Evolutionary conservation across 2,888 invertebrate species (phyloP), one percentile per base, ranked within the genome.

Genomic region (Drosophila pseudotalamancana): DNA sequence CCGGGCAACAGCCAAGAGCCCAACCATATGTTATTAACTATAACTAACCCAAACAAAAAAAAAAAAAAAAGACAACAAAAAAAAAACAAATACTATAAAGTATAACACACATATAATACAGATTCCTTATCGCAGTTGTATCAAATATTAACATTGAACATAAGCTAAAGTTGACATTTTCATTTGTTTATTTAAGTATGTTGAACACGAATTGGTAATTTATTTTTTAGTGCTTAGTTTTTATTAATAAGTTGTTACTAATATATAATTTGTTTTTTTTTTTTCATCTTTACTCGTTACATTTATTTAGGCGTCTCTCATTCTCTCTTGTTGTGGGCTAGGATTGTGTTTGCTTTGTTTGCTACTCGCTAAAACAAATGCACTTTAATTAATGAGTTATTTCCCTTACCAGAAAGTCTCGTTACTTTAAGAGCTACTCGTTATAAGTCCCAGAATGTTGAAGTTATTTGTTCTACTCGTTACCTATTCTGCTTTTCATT

Each of bases 161-260:
- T 72, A 83, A 72, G 72, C 75, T 81, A 64, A 73, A 69, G 72
- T 59, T 57, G 54, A 67, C 67, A n/a, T n/a, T 54, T 67, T 60
- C 48, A 46, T 57, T 29, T 29, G 1, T 29, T 29, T 29, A 9
- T 27, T 27, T 27, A 82, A 62, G 77, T 72, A 69, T 25, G 55
- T 59, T 43, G 39, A 35, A 56, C 48, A 71, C 67, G 63, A 67
- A 83, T 83, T 83, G 86, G 86, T 69, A 63, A 69, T 80, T 75
- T 62, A 75, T 62, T 69, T 69, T 56, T 21, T 46, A 46, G 23
- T 23, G n/a, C 51, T 73, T 64, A 50, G 48, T 66, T 76, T 21
- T 55, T 72, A 65, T 6, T 6, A 11, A 34, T 87, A 72, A 81
- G 72, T 84, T 77, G 66, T 87, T 65, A 84, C 74, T 87, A 81